These are phyloP conservation scores for Lepidochrysops patricia DNA, from an alignment of 2,888 invertebrate genomes.

Conservation along the genomic window DNA sequence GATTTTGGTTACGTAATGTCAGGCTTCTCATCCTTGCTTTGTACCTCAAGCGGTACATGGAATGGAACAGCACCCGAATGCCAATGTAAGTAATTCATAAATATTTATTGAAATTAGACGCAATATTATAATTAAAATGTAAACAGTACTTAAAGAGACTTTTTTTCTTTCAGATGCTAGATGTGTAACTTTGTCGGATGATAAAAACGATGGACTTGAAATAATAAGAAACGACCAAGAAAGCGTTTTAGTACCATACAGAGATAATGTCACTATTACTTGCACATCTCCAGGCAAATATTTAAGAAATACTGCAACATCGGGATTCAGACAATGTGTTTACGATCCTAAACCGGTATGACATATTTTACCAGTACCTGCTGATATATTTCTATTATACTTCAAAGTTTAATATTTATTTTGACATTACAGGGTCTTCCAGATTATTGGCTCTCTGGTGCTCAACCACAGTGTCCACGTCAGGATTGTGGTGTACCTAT, in stretches of 20 bases:
- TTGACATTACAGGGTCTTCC: constrained; percentile 79
- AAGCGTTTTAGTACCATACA: constrained; percentile 89
- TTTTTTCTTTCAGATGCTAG: constrained; percentile 80
- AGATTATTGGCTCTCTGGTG: constrained; percentile 93
- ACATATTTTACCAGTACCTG: too few species aligned
- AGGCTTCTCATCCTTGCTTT: constrained; percentile 88
- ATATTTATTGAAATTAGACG: too few species aligned
- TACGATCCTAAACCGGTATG: constrained; percentile 91
- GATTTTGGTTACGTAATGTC: constrained; percentile 95
- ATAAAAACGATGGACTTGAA: constrained; percentile 88
- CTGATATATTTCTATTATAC: too few species aligned
- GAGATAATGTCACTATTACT: constrained; percentile 90
- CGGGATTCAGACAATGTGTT: constrained; percentile 94
- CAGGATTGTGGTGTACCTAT: constrained; percentile 93
- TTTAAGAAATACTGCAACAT: constrained; percentile 85
- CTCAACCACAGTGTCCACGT: constrained; percentile 89
- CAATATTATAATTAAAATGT: not conserved
- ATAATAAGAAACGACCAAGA: constrained; percentile 86
- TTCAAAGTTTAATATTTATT: not conserved
- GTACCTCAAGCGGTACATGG: constrained; percentile 93
- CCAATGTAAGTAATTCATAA: constrained; percentile 80
- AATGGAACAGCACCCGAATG: constrained; percentile 95
- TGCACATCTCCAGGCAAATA: constrained; percentile 86
- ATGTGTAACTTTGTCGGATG: constrained; percentile 91
- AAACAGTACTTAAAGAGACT: not conserved